Percentiles rank a stretch among this genome's conserved stretches.
phyloP scores from a whole-genome alignment of 2,888 invertebrate species.

The Tenodera sinensis region DNA sequence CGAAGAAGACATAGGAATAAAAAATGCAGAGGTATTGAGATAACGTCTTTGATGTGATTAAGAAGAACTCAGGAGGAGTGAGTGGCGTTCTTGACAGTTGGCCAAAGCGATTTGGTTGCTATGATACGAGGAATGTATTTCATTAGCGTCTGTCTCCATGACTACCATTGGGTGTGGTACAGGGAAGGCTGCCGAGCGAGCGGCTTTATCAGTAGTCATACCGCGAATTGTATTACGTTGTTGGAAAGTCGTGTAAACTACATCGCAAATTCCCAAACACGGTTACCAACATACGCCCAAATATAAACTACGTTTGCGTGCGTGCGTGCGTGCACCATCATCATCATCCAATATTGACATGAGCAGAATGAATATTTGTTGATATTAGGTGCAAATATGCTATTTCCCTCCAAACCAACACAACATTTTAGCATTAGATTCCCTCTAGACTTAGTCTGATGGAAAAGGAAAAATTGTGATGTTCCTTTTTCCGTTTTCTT shows the following conservation, averaged over 20 bases:
- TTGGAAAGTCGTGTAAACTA: background rate
- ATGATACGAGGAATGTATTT: background rate
- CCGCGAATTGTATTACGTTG: background rate
- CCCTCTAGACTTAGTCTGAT: too few relatives aligned
- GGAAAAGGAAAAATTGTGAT: too few relatives aligned
- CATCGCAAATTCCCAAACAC: background rate
- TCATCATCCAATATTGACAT: background rate
- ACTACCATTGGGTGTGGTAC: background rate
- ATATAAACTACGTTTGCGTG: too few relatives aligned
- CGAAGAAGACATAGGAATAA: too few relatives aligned
- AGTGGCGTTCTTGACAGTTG: too few relatives aligned
- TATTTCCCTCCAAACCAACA: background rate
- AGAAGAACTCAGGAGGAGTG: too few relatives aligned
- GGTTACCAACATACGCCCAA: background rate
- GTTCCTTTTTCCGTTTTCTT: too few relatives aligned
- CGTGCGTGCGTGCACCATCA: too few relatives aligned
- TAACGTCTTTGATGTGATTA: too few relatives aligned
- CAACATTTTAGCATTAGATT: background rate
- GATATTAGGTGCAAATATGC: background rate
- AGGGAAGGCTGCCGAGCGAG: too few relatives aligned
- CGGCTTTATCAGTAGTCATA: background rate
- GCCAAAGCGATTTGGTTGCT: too few relatives aligned
- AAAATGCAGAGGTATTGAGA: too few relatives aligned
- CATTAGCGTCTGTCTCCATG: background rate
- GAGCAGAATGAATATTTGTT: background rate